Percentiles rank a stretch among this genome's conserved stretches.
These are phyloP conservation scores for Alectura lathami DNA, from an alignment of 2,113 vertebrate species.

Conservation along the genomic window DNA sequence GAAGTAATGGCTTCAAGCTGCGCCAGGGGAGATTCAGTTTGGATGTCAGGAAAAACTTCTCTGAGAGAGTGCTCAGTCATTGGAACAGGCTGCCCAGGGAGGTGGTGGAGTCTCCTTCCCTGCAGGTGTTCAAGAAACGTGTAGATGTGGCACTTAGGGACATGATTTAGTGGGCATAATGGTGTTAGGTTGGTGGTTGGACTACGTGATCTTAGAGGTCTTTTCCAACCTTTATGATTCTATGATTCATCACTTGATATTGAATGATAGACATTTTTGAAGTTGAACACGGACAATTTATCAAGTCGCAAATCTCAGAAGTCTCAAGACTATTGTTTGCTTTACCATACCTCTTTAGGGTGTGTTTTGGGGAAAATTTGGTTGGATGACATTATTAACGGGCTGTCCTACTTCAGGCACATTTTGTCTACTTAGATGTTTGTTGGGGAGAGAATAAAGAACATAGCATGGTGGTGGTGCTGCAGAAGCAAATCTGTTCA, in stretches of 20 bases:
- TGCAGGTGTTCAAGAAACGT: too few relatives aligned
- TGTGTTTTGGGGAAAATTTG: fast-evolving
- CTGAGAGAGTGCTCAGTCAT: too few relatives aligned
- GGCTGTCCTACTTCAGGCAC: background rate
- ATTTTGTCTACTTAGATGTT: background rate
- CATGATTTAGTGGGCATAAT: too few relatives aligned
- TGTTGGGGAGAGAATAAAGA: background rate
- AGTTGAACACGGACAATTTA: background rate
- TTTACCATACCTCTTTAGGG: background rate
- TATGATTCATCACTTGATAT: background rate
- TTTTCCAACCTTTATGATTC: too few relatives aligned
- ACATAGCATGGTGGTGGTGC: background rate
- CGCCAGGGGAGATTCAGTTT: too few relatives aligned
- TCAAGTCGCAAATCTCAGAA: background rate
- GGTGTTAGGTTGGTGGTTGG: too few relatives aligned
- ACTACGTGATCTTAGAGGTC: too few relatives aligned
- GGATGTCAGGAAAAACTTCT: too few relatives aligned
- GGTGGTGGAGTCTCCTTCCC: too few relatives aligned
- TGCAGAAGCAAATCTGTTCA: background rate
- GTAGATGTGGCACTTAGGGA: too few relatives aligned
- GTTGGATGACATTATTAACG: background rate
- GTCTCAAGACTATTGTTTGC: background rate
- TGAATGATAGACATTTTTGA: background rate
- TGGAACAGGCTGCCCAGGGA: too few relatives aligned
- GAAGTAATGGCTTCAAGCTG: too few relatives aligned